Evolutionary conservation across 2,888 invertebrate genomes (phyloP).

Genomic region (Eilema depressum): DNA sequence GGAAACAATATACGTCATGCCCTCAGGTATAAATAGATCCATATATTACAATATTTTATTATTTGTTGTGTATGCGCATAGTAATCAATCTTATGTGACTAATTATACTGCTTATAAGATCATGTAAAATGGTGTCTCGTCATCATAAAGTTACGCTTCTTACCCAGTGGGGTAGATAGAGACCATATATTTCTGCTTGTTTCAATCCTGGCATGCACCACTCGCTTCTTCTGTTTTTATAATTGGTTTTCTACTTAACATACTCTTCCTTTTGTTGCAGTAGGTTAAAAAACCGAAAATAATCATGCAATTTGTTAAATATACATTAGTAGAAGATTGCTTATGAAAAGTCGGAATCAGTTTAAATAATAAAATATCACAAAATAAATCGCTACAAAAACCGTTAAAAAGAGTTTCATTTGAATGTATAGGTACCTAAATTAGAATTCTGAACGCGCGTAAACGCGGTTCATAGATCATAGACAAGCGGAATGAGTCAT

Average conservation of each 20-base stretch:
- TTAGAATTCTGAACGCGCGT: too few relatives aligned
- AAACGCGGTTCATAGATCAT: too few relatives aligned
- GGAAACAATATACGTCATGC: constrained; percentile 39
- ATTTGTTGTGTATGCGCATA: constrained; percentile 22
- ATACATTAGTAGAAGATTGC: too few relatives aligned
- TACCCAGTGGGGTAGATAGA: too few relatives aligned
- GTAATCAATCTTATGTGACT: background rate
- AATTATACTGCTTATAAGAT: background rate
- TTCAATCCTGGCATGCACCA: background rate
- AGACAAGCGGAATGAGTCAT: background rate
- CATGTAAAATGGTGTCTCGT: background rate
- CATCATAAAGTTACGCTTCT: background rate
- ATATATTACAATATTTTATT: constrained; percentile 43
- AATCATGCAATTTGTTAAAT: too few relatives aligned
- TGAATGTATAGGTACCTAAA: too few relatives aligned
- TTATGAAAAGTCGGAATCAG: background rate
- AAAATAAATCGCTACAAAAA: background rate
- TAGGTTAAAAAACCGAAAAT: background rate
- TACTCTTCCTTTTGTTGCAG: background rate
- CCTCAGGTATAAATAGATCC: constrained; percentile 43
- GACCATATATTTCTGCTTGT: background rate
- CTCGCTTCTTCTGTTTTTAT: too few relatives aligned
- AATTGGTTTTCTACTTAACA: too few relatives aligned
- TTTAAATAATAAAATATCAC: background rate
- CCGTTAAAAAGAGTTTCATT: too few relatives aligned